phyloP scores from a whole-genome alignment of 2,113 vertebrate species.

The Hippocampus guttulatus region DNA sequence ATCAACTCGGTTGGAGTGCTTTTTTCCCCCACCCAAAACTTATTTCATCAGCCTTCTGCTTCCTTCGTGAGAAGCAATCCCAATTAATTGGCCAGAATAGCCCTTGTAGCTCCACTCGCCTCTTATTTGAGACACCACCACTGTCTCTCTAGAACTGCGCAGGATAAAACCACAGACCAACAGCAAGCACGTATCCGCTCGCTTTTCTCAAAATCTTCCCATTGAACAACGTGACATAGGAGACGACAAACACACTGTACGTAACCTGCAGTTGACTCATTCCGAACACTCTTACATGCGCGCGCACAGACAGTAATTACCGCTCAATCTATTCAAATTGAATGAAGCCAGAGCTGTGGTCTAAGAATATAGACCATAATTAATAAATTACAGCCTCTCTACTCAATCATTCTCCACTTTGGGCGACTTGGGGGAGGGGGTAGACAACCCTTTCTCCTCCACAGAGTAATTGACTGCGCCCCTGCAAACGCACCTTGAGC shows the following conservation, averaged over 20 bases:
- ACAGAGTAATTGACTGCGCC: slow-evolving; percentile 52
- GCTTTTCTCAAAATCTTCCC: too few species aligned
- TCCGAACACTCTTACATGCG: slow-evolving; percentile 32
- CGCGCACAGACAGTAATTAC: slow-evolving; percentile 52
- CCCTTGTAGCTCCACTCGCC: too few species aligned
- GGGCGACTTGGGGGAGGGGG: slow-evolving; percentile 47
- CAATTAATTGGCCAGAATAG: too few species aligned
- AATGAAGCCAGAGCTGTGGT: slow-evolving; percentile 63
- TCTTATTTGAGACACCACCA: too few species aligned
- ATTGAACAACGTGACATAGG: neutral
- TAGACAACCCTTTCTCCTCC: slow-evolving; percentile 45
- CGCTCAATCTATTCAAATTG: slow-evolving; percentile 67
- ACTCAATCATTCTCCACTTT: slow-evolving; percentile 68
- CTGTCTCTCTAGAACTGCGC: too few species aligned
- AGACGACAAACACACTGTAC: slow-evolving; percentile 21
- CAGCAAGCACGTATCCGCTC: neutral
- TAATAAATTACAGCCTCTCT: slow-evolving; percentile 71
- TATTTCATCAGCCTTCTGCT: too few species aligned
- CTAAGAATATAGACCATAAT: slow-evolving; percentile 71
- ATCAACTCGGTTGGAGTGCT: too few species aligned
- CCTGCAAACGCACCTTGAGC: slow-evolving; percentile 41
- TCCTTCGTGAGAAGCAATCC: too few species aligned
- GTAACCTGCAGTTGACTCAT: slow-evolving; percentile 43
- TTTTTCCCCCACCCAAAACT: too few species aligned
- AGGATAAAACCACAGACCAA: neutral